These are phyloP conservation scores for Corydoras maculifer DNA, from an alignment of 2,113 vertebrate genomes.

Conservation along the genomic window DNA sequence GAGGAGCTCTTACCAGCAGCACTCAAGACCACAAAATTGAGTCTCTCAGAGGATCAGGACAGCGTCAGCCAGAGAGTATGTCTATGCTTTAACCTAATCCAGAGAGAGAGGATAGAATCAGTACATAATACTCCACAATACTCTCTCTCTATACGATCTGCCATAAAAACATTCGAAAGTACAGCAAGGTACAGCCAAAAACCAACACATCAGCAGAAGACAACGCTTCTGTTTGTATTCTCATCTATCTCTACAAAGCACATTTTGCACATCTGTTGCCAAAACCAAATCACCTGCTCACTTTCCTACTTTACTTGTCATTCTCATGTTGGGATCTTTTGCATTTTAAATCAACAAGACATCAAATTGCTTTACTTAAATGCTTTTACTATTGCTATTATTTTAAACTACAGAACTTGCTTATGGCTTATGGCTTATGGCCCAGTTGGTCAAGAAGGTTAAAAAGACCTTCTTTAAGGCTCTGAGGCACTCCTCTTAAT, in stretches of 20 bases:
- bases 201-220: slow-evolving; percentile 10
- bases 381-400: too few species aligned
- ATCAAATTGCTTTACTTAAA: too few species aligned
- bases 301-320: not conserved
- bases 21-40: slow-evolving; percentile 62
- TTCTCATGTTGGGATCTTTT: too few species aligned
- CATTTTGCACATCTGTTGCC: slow-evolving; percentile 59
- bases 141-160: slow-evolving; percentile 2
- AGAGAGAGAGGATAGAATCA: slow-evolving; percentile 26
- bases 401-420: not conserved
- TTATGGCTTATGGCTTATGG: not conserved
- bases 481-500: too few species aligned
- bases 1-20: slow-evolving; percentile 37
- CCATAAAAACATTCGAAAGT: not conserved
- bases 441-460: not conserved
- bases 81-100: slow-evolving; percentile 56
- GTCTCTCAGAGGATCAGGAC: slow-evolving; percentile 36
- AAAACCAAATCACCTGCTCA: slow-evolving; percentile 40
- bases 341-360: too few species aligned
- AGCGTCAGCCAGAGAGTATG: slow-evolving; percentile 56
- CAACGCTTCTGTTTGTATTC: slow-evolving; percentile 14
- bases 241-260: slow-evolving; percentile 40
- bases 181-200: slow-evolving; percentile 3
- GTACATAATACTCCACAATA: slow-evolving; percentile 3
- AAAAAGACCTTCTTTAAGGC: not conserved